Conservation (phyloP, 2,797 vertebrate species). For the Sebastes vulpes region DNA sequence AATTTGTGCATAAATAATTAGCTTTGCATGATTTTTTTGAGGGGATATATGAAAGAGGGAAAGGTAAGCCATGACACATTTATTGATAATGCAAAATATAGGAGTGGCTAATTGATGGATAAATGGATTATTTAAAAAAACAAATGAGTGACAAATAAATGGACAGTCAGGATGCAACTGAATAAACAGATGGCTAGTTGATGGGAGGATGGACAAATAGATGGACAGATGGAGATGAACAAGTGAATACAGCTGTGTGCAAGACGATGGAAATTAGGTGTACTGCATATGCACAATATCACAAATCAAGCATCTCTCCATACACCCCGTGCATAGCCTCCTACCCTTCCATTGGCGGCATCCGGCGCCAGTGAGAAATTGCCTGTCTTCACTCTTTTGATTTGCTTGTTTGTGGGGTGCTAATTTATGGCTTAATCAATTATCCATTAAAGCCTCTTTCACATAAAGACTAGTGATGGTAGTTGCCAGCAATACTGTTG, state of each 20-base stretch:
- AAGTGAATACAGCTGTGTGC: constrained; percentile 30
- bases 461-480: constrained; percentile 66
- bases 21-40: neutral
- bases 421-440: constrained; percentile 84
- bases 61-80: neutral
- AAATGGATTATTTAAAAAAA: neutral
- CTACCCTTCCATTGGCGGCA: constrained; percentile 22
- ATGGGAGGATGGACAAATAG: constrained; percentile 1
- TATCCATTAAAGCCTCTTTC: constrained; percentile 81
- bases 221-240: constrained; percentile 16
- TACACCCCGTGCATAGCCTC: constrained; percentile 9
- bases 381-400: constrained; percentile 65
- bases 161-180: neutral
- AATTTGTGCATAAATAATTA: constrained; percentile 6
- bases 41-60: neutral
- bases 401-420: constrained; percentile 79
- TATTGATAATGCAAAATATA: neutral
- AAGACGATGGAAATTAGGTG: neutral
- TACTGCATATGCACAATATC: constrained; percentile 4
- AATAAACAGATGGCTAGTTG: neutral
- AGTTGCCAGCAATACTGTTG: constrained; percentile 69
- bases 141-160: neutral
- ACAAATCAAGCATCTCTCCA: constrained; percentile 48
- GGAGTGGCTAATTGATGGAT: neutral
- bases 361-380: constrained; percentile 51